Base-by-base conservation (phyloP, 2,888 invertebrate species). In the Drosophila neotestacea region DNA sequence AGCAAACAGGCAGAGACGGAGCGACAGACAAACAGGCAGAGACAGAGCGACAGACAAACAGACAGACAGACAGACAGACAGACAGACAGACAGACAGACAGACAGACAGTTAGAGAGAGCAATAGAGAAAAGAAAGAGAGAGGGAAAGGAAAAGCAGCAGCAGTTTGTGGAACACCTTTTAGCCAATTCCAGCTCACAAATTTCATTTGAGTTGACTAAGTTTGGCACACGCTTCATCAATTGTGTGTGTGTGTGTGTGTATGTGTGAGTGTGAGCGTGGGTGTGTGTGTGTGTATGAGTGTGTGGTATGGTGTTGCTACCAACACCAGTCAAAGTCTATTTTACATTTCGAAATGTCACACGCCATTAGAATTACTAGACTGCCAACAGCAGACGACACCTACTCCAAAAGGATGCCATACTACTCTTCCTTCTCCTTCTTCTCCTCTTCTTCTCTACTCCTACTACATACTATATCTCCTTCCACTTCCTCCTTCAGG, bases 291-390 rank as follows among this genome's bases (percentile, higher is more conserved):
- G 7, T 11, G 22, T 22, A 11, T n/a, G 4, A 36, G 22, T 32
- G 38, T 28, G 50, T 50, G 48, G 32, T 2, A 36, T 38, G 41
- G 38, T 48, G 36, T 16, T 46, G 48, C 38, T 4, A 39, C 4
- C 39, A 34, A 58, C 32, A 10, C 32, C 59, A 67, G 72, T 59
- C 65, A 68, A 73, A 77, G 61, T 59, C 69, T 69, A 63, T 70
- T 73, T 78, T 65, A 66, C 74, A 85, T 79, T 77, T 72, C 64
- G 63, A 79, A 74, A 73, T 81, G 81, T 84, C 81, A 63, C 70
- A 73, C 60, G 77, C 54, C 61, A 54, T 61, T 64, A 27, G 52
- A 70, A 56, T 36, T 46, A 32, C 50, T 50, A 60, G 36, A 28
- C 55, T 50, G 59, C 30, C 62, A 58, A 39, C 39, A 47, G n/a